Evolutionary conservation across 2,797 vertebrate species (phyloP).

Genomic region (Chelonia mydas): DNA sequence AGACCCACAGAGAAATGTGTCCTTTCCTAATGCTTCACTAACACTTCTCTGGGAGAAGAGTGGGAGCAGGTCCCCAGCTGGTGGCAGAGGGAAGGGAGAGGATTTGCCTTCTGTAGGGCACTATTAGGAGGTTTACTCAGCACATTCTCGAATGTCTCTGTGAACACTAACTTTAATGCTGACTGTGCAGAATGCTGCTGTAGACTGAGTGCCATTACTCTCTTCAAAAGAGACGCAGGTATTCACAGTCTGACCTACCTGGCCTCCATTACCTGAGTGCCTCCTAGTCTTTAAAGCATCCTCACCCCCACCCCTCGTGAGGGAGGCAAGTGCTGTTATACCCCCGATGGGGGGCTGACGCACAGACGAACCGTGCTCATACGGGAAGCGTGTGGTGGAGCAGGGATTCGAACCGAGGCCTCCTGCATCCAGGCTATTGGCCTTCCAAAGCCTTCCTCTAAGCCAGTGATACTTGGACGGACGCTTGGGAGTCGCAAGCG

Average conservation of each 20-base stretch:
- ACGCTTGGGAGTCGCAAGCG: no score
- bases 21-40: background rate
- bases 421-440: no score
- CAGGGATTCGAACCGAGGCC: background rate
- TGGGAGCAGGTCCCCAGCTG: background rate
- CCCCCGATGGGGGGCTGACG: no score
- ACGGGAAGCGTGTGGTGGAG: no score
- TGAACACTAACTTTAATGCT: background rate
- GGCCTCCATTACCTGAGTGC: background rate
- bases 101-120: background rate
- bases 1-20: background rate
- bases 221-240: background rate
- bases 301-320: background rate
- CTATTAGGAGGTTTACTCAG: background rate
- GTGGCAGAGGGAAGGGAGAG: background rate
- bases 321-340: no score
- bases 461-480: no score
- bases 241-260: no score
- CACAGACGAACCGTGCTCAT: no score
- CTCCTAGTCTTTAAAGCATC: background rate
- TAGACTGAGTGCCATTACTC: background rate
- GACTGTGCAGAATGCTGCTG: background rate
- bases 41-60: no score
- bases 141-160: background rate
- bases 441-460: no score